Evolutionary conservation across 2,797 vertebrate genomes (phyloP).

Genomic region (Lutjanus argentimaculatus): DNA sequence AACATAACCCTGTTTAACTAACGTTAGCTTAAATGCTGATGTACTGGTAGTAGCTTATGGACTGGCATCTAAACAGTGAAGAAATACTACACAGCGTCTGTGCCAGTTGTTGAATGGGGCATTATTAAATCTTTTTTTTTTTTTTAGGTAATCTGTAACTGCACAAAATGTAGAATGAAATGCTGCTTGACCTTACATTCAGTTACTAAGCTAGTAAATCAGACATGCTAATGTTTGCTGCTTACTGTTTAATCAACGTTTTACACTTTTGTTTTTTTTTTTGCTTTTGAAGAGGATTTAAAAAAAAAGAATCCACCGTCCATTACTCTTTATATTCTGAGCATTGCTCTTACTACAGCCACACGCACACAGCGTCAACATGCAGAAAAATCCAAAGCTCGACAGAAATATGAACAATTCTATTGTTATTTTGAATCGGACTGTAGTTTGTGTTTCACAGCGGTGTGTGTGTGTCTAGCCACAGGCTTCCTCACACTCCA

Average conservation of each 20-base stretch:
- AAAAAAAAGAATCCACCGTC: neutral
- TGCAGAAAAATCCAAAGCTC: constrained; percentile 12
- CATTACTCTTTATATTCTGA: no score
- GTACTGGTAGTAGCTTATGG: neutral
- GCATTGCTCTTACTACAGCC: neutral
- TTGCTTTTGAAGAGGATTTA: neutral
- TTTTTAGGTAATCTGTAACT: neutral
- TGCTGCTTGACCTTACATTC: neutral
- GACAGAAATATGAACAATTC: constrained; percentile 30
- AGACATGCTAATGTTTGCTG: neutral
- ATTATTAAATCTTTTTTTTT: no score
- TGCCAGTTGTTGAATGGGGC: no score
- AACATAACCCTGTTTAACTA: no score
- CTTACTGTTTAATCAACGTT: neutral
- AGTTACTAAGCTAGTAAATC: neutral
- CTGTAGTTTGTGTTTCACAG: constrained; percentile 48
- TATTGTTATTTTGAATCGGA: constrained; percentile 52
- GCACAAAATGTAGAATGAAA: neutral
- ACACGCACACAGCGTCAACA: neutral
- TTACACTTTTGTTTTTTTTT: neutral
- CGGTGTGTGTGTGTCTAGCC: constrained; percentile 60
- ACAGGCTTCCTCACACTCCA: constrained; percentile 73
- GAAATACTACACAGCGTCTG: neutral
- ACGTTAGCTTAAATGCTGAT: no score
- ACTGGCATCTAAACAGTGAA: neutral